Base-by-base conservation (phyloP, 2,797 vertebrate genomes). In the Toxotes lorentzi region DNA sequence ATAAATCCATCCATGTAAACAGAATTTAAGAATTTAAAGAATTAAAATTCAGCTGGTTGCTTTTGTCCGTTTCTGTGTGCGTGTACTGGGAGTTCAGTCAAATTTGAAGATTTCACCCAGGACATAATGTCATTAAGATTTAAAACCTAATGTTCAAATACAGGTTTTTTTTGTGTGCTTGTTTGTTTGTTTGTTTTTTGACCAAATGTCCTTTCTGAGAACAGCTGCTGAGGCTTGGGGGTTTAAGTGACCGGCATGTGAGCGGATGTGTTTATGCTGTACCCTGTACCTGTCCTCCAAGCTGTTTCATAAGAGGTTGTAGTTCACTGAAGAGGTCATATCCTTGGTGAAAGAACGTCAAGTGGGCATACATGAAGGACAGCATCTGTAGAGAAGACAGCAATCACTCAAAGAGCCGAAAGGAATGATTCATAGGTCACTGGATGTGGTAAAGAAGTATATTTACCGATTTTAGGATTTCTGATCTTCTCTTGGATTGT, bases 281-380 rank as follows among this genome's bases (percentile, higher is more conserved):
- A 8, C 53, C 35, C 12, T 51, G 23, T 96, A 99, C 98, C 97
- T 99, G 96, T 85, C 95, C 96, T 34, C 97, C 97, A 7, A 99
- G 96, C 47, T 97, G 97, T 84, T 97, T 98, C 98, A 99, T 99
- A 56, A 97, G 95, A 24, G 98, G 98, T 61, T 96, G 97, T 59
- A 99, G 96, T 89, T 99, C 98, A 91, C 96, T 96, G 88, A 99
- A 99, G 38, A 98, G 96, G 89, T 99, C 98, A 84, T 99, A 99
- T 86, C 98, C 98, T 95, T 99, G 98, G 85, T 99, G 98, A 92
- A 99, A 99, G 94, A 99, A 99, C 2, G 97, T 96, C 96, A 99
- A 94, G 91, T 99, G 98, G 83, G 98, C 97, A 13, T 97, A 98
- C 97, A 99, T 99, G 93, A 99, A 99, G 0, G 97, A 98, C 75